Percentiles rank a stretch among this genome's conserved stretches.
Conservation (phyloP, 2,888 invertebrate genomes). For the Branchipolynoe longqiensis region DNA sequence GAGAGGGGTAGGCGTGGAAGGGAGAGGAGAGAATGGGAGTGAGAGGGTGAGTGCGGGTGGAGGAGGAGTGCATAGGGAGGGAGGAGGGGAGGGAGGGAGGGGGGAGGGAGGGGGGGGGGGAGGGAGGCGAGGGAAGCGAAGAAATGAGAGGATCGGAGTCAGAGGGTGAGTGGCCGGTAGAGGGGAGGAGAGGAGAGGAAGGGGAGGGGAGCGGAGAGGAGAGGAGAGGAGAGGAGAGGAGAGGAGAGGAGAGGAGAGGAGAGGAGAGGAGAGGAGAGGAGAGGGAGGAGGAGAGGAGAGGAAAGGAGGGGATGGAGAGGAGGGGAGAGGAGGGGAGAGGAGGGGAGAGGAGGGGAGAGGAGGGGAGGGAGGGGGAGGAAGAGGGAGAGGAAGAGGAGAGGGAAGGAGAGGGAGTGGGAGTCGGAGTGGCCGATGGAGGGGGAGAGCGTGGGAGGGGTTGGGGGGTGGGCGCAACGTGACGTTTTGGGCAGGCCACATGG, state of each 20-base stretch:
- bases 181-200: background rate
- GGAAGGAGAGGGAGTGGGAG: conserved; percentile 11
- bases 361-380: background rate
- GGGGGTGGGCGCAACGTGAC: background rate
- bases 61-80: background rate
- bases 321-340: background rate
- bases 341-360: background rate
- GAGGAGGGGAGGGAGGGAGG: background rate
- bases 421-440: background rate
- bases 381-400: conserved; percentile 9
- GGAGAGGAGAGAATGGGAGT: background rate
- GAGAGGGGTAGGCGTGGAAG: background rate
- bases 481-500: background rate
- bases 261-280: background rate
- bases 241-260: background rate
- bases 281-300: background rate
- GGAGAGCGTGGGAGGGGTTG: background rate
- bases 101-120: background rate
- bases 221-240: background rate
- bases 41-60: background rate
- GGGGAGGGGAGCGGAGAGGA: too few species aligned
- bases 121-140: background rate
- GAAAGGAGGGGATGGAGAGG: background rate
- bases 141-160: too few species aligned
- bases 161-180: background rate